Evolutionary conservation across 2,113 vertebrate species (phyloP), one percentile per base, ranked within the genome.

Genomic region (Lepus europaeus): DNA sequence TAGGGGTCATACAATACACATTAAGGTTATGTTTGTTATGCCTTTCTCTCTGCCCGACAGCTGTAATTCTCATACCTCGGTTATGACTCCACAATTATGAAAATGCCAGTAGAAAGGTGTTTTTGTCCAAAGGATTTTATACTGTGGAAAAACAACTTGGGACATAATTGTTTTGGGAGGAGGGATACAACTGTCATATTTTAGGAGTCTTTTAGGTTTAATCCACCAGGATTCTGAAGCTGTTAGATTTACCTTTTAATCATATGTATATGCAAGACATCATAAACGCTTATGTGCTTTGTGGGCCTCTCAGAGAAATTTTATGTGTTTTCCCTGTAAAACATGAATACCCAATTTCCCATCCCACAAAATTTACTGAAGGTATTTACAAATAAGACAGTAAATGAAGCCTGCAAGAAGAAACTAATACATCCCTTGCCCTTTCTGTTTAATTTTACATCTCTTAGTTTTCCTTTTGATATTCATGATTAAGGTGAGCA

Each of bases 241-340:
- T 89, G 86, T 33, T 36, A 87, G 69, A 70, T 56, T 72, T 81
- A 74, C 12, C 51, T 96, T 63, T 86, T 88, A 96, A 95, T 82
- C 12, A 9, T 39, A 90, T 6, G 3, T 86, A 70, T 17, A 73
- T 5, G 25, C 23, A 89, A 70, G 23, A 39, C 25, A 84, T 66
- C 25, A 72, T 95, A 81, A 95, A 74, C 3, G 36, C 3, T 36
- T 36, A 66, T 29, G 49, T 56, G n/a, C n/a, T 94, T 16, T 82
- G 49, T 45, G 29, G 20, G 11, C 29, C 53, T 89, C 93, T 39
- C 59, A 66, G 68, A 91, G 45, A 45, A 45, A 45, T 45, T 45
- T 45, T 45, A 7, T 45, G 45, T 45, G 45, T 45, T 7, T 45
- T 45, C 45, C 29, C 14, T 91, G 51, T n/a, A 95, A 90, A 94